These are phyloP conservation scores for Notospermus geniculatus DNA, from an alignment of 1,140 invertebrate genomes.

Conservation along the genomic window DNA sequence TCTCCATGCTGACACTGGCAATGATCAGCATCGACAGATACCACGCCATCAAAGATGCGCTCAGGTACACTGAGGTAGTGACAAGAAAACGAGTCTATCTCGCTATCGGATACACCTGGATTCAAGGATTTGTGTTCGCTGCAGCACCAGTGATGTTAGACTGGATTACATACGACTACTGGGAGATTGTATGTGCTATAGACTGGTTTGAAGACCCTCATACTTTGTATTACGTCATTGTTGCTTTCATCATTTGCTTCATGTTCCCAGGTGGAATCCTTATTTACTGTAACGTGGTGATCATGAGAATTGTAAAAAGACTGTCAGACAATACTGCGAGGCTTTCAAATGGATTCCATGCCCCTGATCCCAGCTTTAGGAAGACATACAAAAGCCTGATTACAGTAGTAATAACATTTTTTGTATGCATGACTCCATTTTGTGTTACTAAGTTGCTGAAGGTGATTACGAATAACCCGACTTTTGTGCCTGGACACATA, in stretches of 20 bases:
- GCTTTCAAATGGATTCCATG: background rate
- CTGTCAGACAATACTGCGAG: background rate
- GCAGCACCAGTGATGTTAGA: slow-evolving; percentile 33
- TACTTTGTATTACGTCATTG: slow-evolving; percentile 43
- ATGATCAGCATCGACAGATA: slow-evolving; percentile 50
- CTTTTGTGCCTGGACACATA: slow-evolving; percentile 39
- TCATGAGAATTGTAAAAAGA: slow-evolving; percentile 32
- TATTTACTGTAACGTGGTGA: slow-evolving; percentile 36
- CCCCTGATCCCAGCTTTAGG: background rate
- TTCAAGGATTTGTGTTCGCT: slow-evolving; percentile 41
- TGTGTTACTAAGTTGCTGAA: slow-evolving; percentile 55
- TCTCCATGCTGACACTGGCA: slow-evolving; percentile 53
- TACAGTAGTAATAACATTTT: slow-evolving; percentile 47
- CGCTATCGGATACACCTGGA: slow-evolving; percentile 39
- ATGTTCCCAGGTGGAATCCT: slow-evolving; percentile 42
- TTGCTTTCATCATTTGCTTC: slow-evolving; percentile 52
- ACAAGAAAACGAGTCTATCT: slow-evolving; percentile 26
- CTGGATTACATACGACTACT: slow-evolving; percentile 55
- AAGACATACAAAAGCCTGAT: slow-evolving; percentile 48
- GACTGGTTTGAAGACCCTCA: slow-evolving; percentile 42
- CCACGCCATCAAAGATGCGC: slow-evolving; percentile 40
- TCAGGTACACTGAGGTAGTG: slow-evolving; percentile 35
- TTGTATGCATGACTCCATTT: slow-evolving; percentile 55
- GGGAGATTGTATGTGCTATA: slow-evolving; percentile 53
- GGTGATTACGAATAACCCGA: slow-evolving; percentile 23